These are phyloP conservation scores for Romanogobio albipinnatus DNA, from an alignment of 2,113 vertebrate species.

Conservation along the genomic window DNA sequence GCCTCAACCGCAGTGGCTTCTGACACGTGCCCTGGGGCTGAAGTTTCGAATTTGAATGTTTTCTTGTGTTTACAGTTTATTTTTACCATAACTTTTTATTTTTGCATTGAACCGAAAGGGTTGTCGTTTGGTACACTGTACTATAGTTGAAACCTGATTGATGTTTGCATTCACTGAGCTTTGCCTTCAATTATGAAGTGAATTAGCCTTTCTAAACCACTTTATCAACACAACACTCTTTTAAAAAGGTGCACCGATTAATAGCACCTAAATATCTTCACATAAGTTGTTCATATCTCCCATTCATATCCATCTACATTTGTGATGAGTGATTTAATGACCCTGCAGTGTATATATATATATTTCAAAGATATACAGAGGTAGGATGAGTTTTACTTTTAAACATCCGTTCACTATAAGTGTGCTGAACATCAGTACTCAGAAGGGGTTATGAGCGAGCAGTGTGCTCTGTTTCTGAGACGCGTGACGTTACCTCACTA, in stretches of 20 bases:
- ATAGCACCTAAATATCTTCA: background rate
- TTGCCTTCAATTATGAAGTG: conserved; percentile 62
- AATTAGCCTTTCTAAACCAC: conserved; percentile 16
- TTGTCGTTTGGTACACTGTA: conserved; percentile 26
- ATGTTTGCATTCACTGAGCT: conserved; percentile 61
- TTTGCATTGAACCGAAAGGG: conserved; percentile 42
- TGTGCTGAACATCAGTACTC: background rate
- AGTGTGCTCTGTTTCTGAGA: conserved; percentile 32
- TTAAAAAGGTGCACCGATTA: conserved; percentile 10
- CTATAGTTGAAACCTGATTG: conserved; percentile 35
- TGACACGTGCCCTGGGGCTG: conserved; percentile 60
- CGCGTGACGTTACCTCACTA: background rate
- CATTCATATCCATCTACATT: background rate
- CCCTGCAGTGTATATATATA: conserved; percentile 5
- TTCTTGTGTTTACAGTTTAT: conserved; percentile 46
- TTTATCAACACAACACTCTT: conserved; percentile 4
- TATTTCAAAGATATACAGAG: background rate
- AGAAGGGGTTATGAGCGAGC: conserved; percentile 37
- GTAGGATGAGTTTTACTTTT: background rate
- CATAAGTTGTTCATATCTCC: background rate
- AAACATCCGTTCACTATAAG: background rate
- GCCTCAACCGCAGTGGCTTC: conserved; percentile 63
- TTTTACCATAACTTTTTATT: conserved; percentile 44
- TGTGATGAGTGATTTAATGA: background rate
- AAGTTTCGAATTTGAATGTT: conserved; percentile 57